A percentile compares a stretch with the other conserved stretches of the same genome.
These are phyloP conservation scores for Loxodonta africana DNA, from an alignment of 2,113 vertebrate species.

Conservation along the genomic window DNA sequence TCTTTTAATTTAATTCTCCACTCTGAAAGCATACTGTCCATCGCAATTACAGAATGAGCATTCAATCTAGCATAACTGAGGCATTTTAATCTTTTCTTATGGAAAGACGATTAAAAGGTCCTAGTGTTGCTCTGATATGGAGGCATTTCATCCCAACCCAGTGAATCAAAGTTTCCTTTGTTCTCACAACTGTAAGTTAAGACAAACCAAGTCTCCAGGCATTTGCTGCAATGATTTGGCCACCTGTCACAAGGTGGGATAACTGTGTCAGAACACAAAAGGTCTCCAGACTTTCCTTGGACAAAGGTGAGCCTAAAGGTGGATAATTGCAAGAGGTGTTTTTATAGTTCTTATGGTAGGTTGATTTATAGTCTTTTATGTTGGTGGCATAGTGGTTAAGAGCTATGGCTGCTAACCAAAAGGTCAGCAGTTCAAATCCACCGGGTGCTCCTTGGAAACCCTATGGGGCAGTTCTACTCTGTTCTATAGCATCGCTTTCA, in stretches of 20 bases:
- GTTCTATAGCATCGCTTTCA: too few species aligned
- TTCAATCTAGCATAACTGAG: constrained; percentile 90
- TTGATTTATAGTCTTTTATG: constrained; percentile 64
- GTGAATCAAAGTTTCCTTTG: constrained; percentile 85
- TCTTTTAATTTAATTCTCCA: constrained; percentile 94
- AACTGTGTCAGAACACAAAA: constrained; percentile 42
- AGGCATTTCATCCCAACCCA: constrained; percentile 83
- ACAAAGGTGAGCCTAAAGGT: constrained; percentile 61
- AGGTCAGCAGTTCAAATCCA: too few species aligned
- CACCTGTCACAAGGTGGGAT: background rate
- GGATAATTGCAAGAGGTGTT: constrained; percentile 29
- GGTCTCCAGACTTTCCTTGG: constrained; percentile 48
- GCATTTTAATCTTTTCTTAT: constrained; percentile 92
- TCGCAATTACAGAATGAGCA: constrained; percentile 92
- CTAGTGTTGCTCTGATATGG: constrained; percentile 85
- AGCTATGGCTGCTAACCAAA: too few species aligned
- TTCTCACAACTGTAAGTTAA: constrained; percentile 78
- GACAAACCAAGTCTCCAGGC: constrained; percentile 65
- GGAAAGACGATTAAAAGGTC: constrained; percentile 90
- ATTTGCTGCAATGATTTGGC: background rate
- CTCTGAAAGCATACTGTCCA: constrained; percentile 93
- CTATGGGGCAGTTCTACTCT: too few species aligned
- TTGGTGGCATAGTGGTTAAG: too few species aligned
- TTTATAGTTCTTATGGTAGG: background rate
- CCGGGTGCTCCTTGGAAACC: too few species aligned